A percentile compares a stretch with the other conserved stretches of the same genome.
Conservation (phyloP, 92 coral and sea anemone genomes). For the Meandrina meandrites region DNA sequence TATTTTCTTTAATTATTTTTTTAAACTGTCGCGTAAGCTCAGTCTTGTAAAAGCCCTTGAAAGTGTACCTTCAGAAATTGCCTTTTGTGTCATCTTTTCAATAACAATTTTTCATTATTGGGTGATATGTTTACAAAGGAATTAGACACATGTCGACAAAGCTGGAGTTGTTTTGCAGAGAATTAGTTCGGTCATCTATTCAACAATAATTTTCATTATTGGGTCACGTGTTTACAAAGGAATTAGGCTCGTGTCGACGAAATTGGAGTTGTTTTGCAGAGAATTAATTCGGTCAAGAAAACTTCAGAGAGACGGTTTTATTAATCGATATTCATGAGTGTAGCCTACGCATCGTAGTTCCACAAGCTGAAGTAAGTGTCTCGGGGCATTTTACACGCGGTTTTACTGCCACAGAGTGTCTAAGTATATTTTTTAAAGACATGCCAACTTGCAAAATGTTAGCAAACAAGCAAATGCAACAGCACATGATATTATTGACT, state of each 20-base stretch:
- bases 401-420: no score
- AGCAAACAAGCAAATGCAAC: not conserved
- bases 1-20: not conserved
- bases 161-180: conserved; percentile 2
- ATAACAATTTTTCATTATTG: not conserved
- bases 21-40: not conserved
- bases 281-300: conserved; percentile 1
- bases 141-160: not conserved
- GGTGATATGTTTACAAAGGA: not conserved
- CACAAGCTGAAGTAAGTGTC: not conserved
- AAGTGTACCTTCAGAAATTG: not conserved
- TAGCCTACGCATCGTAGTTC: not conserved
- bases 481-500: not conserved
- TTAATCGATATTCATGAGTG: not conserved
- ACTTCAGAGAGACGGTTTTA: not conserved
- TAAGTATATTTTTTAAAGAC: no score
- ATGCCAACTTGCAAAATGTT: not conserved
- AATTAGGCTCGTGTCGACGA: not conserved
- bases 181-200: conserved; percentile 1
- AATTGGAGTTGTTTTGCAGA: not conserved
- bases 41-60: not conserved
- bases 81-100: not conserved
- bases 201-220: not conserved
- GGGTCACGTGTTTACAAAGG: not conserved
- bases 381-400: not conserved